Percentiles rank a stretch among this genome's conserved stretches.
Conservation (phyloP, 2,113 vertebrate genomes). For the Solea solea region DNA sequence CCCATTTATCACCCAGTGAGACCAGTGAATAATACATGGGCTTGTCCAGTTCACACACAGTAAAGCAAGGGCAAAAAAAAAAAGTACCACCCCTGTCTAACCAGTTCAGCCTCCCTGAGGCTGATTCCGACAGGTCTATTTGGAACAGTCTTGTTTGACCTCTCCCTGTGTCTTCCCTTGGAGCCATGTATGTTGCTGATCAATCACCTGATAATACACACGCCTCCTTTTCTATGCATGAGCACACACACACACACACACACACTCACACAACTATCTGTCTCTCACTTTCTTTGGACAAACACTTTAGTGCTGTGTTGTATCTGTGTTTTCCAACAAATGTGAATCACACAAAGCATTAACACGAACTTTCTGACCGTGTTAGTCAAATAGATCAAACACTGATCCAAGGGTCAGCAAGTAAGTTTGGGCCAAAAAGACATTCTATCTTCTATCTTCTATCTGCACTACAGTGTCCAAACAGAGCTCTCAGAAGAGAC, state of each 20-base stretch:
- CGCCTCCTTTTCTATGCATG: conserved; percentile 47
- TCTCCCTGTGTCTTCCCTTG: conserved; percentile 76
- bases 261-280: background rate
- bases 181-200: conserved; percentile 66
- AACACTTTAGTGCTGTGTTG: conserved; percentile 6
- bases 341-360: conserved; percentile 18
- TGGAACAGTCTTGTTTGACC: conserved; percentile 81
- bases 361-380: background rate
- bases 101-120: conserved; percentile 72
- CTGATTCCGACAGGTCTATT: conserved; percentile 76
- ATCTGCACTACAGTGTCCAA: too few species aligned
- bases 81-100: conserved; percentile 74
- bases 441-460: too few species aligned
- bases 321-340: conserved; percentile 35
- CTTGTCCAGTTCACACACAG: conserved; percentile 62
- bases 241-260: conserved; percentile 3
- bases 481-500: too few species aligned
- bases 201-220: conserved; percentile 79
- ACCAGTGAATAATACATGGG: conserved; percentile 75
- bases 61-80: conserved; percentile 74
- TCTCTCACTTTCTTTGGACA: background rate
- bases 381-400: too few species aligned
- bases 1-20: conserved; percentile 69
- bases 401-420: too few species aligned
- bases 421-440: too few species aligned